phyloP scores from a whole-genome alignment of 30 jellyfish, hydroid and myxozoan species.

The Aurelia aurita region DNA sequence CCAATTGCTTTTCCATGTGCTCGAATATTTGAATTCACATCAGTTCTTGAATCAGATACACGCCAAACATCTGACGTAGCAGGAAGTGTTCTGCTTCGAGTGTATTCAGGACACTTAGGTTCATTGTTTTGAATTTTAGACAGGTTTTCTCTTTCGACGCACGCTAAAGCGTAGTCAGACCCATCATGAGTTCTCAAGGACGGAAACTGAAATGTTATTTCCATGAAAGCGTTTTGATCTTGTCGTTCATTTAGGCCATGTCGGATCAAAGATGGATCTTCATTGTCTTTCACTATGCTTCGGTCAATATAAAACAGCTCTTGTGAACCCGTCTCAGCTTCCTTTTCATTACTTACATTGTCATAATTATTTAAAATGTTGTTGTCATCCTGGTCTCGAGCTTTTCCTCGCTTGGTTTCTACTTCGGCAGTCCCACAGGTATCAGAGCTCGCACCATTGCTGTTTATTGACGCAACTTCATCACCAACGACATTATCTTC shows the following conservation, averaged over 20 bases:
- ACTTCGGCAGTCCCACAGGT: too few species aligned
- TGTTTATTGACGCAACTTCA: neutral
- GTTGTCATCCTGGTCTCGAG: too few species aligned
- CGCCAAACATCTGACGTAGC: neutral
- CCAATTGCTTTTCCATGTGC: neutral
- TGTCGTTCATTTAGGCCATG: too few species aligned
- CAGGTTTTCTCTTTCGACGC: conserved; percentile 29
- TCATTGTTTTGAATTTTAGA: neutral
- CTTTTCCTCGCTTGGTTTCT: too few species aligned
- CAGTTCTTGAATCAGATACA: neutral
- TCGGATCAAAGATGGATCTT: too few species aligned
- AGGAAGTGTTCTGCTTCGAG: neutral
- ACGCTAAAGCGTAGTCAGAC: conserved; percentile 5
- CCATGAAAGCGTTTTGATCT: too few species aligned
- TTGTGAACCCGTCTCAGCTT: too few species aligned
- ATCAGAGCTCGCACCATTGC: neutral
- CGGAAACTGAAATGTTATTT: too few species aligned
- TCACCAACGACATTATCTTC: neutral
- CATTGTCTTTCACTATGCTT: too few species aligned
- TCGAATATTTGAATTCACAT: neutral
- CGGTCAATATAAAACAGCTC: too few species aligned
- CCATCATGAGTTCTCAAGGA: neutral
- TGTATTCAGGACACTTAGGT: neutral
- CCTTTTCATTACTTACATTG: too few species aligned
- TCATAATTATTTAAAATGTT: too few species aligned